Percentiles rank a stretch among this genome's conserved stretches.
Evolutionary conservation across 2,888 invertebrate species (phyloP).

Genomic region (Campaea margaritaria): DNA sequence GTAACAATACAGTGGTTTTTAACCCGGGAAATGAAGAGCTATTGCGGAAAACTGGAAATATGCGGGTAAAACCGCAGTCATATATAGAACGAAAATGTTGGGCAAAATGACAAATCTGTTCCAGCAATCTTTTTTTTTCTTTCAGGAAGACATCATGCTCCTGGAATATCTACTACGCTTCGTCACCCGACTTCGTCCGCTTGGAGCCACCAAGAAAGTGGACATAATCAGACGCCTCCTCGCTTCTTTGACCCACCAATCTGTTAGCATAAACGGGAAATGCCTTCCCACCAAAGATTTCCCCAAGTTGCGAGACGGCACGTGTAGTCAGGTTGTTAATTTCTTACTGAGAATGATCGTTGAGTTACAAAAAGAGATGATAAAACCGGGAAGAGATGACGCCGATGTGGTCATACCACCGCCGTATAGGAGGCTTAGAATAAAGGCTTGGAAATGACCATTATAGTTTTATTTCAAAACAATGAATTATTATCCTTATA

Average conservation of each 20-base stretch:
- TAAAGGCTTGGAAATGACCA: conserved; percentile 80
- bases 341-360: conserved; percentile 81
- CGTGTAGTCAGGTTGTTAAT: conserved; percentile 79
- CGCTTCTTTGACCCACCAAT: conserved; percentile 88
- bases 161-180: conserved; percentile 90
- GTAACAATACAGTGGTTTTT: too few relatives aligned
- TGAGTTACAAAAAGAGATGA: conserved; percentile 78
- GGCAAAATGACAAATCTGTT: too few relatives aligned
- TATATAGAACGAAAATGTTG: too few relatives aligned
- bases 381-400: conserved; percentile 71
- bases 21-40: too few relatives aligned
- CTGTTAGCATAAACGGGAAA: conserved; percentile 68
- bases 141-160: conserved; percentile 87
- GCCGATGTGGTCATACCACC: conserved; percentile 73
- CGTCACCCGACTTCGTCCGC: conserved; percentile 87
- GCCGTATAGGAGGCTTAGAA: conserved; percentile 57
- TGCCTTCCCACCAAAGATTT: conserved; percentile 73
- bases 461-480: conserved; percentile 33
- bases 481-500: too few relatives aligned
- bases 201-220: conserved; percentile 85
- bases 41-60: too few relatives aligned
- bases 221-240: conserved; percentile 87
- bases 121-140: neutral
- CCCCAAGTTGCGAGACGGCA: conserved; percentile 84
- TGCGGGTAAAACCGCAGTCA: too few relatives aligned